Evolutionary conservation across 2,797 vertebrate species (phyloP).

Genomic region (Sebastes diaconus): DNA sequence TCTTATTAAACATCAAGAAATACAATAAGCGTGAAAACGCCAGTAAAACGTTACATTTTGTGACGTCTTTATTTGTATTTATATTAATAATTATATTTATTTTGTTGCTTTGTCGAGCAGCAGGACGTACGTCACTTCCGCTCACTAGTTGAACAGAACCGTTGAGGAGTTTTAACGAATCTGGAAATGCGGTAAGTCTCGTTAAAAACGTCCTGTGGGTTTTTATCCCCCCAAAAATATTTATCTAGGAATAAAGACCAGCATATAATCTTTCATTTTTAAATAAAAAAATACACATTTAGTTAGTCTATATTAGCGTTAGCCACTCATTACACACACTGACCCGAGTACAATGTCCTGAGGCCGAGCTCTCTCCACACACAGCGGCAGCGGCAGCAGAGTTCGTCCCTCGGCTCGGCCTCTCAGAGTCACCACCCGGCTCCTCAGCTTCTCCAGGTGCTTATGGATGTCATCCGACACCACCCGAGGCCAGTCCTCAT

Average conservation of each 20-base stretch:
- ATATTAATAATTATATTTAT: not conserved
- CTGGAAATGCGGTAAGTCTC: not conserved
- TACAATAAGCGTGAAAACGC: not conserved
- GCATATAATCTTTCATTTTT: not conserved
- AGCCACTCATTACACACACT: not conserved
- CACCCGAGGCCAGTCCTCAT: constrained; percentile 76
- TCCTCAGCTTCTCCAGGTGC: constrained; percentile 77
- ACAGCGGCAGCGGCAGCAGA: constrained; percentile 73
- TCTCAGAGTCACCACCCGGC: constrained; percentile 71
- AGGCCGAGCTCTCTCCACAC: constrained; percentile 67
- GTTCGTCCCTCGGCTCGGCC: constrained; percentile 77
- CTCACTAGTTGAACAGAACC: not conserved
- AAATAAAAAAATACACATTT: not conserved
- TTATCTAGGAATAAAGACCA: not conserved
- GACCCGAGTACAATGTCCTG: constrained; percentile 66
- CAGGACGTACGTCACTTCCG: not conserved
- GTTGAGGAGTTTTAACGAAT: not conserved
- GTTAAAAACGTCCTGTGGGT: not conserved
- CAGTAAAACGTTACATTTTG: not conserved
- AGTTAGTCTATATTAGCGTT: not conserved
- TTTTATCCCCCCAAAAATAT: not conserved
- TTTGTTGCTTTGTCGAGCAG: not conserved
- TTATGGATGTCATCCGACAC: constrained; percentile 77
- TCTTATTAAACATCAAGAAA: not conserved
- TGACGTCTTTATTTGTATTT: not conserved